Evolutionary conservation across 2,113 vertebrate species (phyloP).

Genomic region (Oncorhynchus nerka): DNA sequence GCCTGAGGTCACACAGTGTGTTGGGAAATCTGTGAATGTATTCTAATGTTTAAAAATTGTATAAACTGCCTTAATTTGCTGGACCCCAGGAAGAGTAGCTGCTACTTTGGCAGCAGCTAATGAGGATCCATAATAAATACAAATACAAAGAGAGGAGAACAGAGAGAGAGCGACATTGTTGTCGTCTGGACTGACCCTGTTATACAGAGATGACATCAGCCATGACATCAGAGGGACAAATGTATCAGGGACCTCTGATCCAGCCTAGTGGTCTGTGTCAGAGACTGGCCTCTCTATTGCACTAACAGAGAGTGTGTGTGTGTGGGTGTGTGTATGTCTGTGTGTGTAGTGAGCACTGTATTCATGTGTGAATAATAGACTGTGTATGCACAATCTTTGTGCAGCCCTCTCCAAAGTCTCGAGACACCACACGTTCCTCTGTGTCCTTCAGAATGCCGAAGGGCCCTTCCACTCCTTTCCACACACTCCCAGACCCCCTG

Average conservation of each 20-base stretch:
- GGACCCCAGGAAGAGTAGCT: no score
- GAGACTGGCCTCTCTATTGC: neutral
- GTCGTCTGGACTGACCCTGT: neutral
- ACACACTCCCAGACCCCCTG: neutral
- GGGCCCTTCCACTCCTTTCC: conserved; percentile 1
- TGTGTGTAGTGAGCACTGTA: no score
- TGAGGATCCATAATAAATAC: neutral
- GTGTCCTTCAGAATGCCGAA: conserved; percentile 5
- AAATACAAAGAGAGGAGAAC: neutral
- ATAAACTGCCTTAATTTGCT: no score
- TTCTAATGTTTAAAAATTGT: no score
- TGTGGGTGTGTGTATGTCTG: no score
- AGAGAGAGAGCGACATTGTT: conserved; percentile 11
- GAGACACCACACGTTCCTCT: neutral
- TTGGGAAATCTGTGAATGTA: no score
- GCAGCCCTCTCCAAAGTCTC: neutral
- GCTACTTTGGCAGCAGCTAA: no score
- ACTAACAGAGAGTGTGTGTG: neutral
- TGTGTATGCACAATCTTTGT: neutral
- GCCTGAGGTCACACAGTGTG: no score
- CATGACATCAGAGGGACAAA: conserved; percentile 13
- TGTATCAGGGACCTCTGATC: conserved; percentile 6
- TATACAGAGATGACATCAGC: conserved; percentile 1
- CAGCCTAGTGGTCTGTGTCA: neutral
- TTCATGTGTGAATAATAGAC: no score